Conservation (phyloP, 2,797 vertebrate species). For the Argya squamiceps region DNA sequence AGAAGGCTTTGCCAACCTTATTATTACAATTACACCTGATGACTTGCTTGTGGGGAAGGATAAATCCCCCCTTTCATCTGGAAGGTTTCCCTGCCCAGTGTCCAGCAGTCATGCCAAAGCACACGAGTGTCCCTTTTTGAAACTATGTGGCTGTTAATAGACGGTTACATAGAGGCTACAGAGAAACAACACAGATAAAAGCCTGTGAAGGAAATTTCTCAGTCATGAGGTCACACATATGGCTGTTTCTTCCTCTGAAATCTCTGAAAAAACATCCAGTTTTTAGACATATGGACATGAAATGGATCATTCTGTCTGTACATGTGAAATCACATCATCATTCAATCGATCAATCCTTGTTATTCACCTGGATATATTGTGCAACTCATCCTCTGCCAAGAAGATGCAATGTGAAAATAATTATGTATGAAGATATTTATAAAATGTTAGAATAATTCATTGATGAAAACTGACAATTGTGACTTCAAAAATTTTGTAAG, state of each 20-base stretch:
- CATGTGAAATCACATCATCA: background rate
- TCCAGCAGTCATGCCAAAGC: background rate
- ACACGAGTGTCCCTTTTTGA: background rate
- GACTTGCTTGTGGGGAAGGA: background rate
- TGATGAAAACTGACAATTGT: background rate
- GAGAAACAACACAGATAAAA: background rate
- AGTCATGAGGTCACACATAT: background rate
- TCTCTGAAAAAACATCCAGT: background rate
- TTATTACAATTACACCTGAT: background rate
- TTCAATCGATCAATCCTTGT: background rate
- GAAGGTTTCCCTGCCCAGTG: background rate
- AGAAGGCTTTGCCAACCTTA: background rate
- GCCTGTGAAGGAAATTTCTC: background rate
- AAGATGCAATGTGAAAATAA: background rate
- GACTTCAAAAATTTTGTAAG: background rate
- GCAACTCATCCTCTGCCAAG: background rate
- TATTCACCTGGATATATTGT: background rate
- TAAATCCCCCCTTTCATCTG: background rate
- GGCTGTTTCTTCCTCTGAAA: background rate
- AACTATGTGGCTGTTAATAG: background rate
- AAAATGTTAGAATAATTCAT: background rate
- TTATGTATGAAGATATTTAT: background rate
- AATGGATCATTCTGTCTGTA: background rate
- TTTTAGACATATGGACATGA: background rate
- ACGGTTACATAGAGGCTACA: background rate